Evolutionary conservation across 2,113 vertebrate species (phyloP), one percentile per base, ranked within the genome.

Genomic region (Xiphophorus couchianus): DNA sequence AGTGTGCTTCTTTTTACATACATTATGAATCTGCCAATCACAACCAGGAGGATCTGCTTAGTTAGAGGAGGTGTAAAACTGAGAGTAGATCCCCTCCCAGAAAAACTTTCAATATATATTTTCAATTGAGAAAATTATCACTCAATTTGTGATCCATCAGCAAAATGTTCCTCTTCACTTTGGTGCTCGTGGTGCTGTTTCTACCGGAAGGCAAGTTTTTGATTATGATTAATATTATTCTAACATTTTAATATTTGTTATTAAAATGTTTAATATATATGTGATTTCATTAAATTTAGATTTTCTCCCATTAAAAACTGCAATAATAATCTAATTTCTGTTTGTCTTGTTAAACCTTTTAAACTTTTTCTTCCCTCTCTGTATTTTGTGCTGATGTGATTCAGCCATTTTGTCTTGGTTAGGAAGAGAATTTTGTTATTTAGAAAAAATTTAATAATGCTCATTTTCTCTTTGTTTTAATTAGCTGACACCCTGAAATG

Each of bases 151-250:
- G 25, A 6, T 31, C 17, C 0, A 3, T 2, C 8, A 28, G 17
- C 77, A 86, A 69, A 51, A 92, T 90, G 91, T 19, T 69, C 76
- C 73, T 89, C 62, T 28, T 83, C 0, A 8, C 22, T 1, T 62
- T 89, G 4, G 33, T 90, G 66, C 48, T 85, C 31, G 80, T 81
- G 72, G 74, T 78, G 37, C 62, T 69, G 64, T 77, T 90, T 30
- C 78, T 92, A 13, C 73, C 68, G 12, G 15, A 77, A 86, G 90
- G 91, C 22, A 88, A 77, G 80, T 76, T 67, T 51, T 33, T 63
- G 5, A 0, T 54, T 37, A 10, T 27, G 8, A 37, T 37, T 2
- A 37, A 2, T 10, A 37, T 60, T 37, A 25, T 25, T 58, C 17
- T 35, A 13, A 27, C 9, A 0, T 33, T n/a, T n/a, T n/a, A n/a